Evolutionary conservation across 2,888 invertebrate species (phyloP).

Genomic region (Ephialtes manifestator): DNA sequence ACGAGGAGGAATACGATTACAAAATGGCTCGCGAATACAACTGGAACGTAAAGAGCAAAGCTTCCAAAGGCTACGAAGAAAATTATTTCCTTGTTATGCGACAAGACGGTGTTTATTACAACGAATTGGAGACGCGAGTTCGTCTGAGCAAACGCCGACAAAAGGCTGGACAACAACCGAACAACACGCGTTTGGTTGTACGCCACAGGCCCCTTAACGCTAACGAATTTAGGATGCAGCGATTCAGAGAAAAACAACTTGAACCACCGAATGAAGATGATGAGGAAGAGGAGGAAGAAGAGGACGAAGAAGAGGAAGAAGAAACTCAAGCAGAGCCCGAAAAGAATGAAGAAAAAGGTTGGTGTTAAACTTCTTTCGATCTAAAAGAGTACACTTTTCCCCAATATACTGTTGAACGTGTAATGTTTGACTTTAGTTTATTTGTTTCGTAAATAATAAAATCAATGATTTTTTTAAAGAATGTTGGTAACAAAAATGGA

Average conservation of each 20-base stretch:
- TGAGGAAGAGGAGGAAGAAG: slow-evolving; percentile 90
- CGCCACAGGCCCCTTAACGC: slow-evolving; percentile 95
- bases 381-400: not conserved
- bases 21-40: slow-evolving; percentile 99
- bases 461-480: too few relatives aligned
- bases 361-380: slow-evolving; percentile 51
- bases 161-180: slow-evolving; percentile 90
- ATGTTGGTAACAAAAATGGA: too few relatives aligned
- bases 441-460: slow-evolving; percentile 27
- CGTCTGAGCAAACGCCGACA: slow-evolving; percentile 97
- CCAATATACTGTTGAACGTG: too few relatives aligned
- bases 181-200: slow-evolving; percentile 94
- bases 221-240: slow-evolving; percentile 94
- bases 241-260: slow-evolving; percentile 94
- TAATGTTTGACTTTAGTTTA: too few relatives aligned
- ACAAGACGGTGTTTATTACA: slow-evolving; percentile 96
- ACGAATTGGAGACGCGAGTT: slow-evolving; percentile 98
- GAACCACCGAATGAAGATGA: slow-evolving; percentile 93
- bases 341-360: slow-evolving; percentile 83
- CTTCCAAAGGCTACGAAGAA: slow-evolving; percentile 97
- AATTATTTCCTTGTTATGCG: slow-evolving; percentile 98
- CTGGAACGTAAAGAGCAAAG: slow-evolving; percentile 99
- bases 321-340: slow-evolving; percentile 86
- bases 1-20: slow-evolving; percentile 98
- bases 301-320: slow-evolving; percentile 87